A percentile compares a stretch with the other conserved stretches of the same genome.
phyloP scores from a whole-genome alignment of 2,113 vertebrate species.

The Phycodurus eques region DNA sequence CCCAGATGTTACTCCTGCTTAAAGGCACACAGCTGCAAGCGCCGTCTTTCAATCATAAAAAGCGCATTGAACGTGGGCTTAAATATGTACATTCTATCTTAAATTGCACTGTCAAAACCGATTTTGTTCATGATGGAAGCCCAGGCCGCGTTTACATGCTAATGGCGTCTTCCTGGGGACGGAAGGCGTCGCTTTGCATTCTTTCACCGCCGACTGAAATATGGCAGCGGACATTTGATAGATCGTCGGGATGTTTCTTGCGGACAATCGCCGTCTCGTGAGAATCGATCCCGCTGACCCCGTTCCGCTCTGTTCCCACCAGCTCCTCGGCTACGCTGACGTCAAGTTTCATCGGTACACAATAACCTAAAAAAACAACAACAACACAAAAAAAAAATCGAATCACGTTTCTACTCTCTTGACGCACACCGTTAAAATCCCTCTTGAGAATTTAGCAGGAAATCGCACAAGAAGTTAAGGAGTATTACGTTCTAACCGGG shows the following conservation, averaged over 20 bases:
- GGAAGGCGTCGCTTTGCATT: neutral
- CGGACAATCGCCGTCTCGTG: neutral
- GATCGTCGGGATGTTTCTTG: neutral
- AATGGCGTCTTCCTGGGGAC: neutral
- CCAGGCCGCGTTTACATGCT: neutral
- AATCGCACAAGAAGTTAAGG: conserved; percentile 7
- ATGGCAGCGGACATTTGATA: neutral
- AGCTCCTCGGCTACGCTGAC: neutral
- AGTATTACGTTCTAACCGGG: neutral
- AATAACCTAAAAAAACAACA: neutral
- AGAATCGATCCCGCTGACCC: neutral
- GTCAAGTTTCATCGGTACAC: neutral
- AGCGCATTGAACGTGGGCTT: conserved; percentile 35
- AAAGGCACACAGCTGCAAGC: conserved; percentile 24
- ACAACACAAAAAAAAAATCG: neutral
- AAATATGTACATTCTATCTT: conserved; percentile 14
- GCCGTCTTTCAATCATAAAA: conserved; percentile 26
- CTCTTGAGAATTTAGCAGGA: neutral
- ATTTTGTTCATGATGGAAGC: conserved; percentile 16
- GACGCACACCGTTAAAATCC: neutral
- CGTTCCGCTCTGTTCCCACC: neutral
- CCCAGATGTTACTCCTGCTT: conserved; percentile 39
- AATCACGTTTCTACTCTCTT: neutral
- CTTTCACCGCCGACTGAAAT: neutral
- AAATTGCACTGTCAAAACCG: conserved; percentile 30